Conservation (phyloP, 2,797 vertebrate genomes). For the Tolypeutes matacus region DNA sequence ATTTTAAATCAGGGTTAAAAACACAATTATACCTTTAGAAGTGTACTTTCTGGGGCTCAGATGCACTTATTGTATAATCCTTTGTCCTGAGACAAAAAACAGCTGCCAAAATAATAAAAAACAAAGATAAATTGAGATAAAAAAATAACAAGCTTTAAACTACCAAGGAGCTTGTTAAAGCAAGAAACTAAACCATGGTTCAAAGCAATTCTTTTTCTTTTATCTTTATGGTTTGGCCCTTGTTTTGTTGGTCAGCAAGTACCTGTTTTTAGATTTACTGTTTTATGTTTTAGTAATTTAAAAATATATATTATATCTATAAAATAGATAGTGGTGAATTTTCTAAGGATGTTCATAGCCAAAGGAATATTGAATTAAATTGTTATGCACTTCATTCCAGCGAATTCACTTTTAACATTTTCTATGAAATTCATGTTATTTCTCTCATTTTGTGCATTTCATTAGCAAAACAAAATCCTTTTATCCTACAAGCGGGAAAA, state of each 20-base stretch:
- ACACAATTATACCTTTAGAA: slow-evolving; percentile 12
- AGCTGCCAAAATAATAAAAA: background rate
- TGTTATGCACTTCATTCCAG: background rate
- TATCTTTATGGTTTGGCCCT: slow-evolving; percentile 35
- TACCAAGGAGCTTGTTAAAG: slow-evolving; percentile 22
- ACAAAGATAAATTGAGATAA: background rate
- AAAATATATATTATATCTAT: background rate
- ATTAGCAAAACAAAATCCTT: slow-evolving; percentile 49
- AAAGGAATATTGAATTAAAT: background rate
- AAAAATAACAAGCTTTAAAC: slow-evolving; percentile 32
- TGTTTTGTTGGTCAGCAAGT: slow-evolving; percentile 41
- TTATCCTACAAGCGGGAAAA: background rate
- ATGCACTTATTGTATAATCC: background rate
- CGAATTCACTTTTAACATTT: slow-evolving; percentile 21
- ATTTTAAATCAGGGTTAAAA: slow-evolving; percentile 56
- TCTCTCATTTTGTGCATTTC: slow-evolving; percentile 36
- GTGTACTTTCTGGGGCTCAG: background rate
- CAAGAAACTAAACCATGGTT: slow-evolving; percentile 1
- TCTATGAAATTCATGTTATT: slow-evolving; percentile 19
- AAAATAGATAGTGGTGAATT: slow-evolving; percentile 32
- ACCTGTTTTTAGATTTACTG: slow-evolving; percentile 5
- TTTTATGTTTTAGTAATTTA: slow-evolving; percentile 11
- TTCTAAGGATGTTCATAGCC: background rate
- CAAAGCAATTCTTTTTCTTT: slow-evolving; percentile 47
- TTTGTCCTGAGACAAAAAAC: slow-evolving; percentile 22